Evolutionary conservation across 2,113 vertebrate species (phyloP).

Genomic region (Ophthalmolycus amberensis): DNA sequence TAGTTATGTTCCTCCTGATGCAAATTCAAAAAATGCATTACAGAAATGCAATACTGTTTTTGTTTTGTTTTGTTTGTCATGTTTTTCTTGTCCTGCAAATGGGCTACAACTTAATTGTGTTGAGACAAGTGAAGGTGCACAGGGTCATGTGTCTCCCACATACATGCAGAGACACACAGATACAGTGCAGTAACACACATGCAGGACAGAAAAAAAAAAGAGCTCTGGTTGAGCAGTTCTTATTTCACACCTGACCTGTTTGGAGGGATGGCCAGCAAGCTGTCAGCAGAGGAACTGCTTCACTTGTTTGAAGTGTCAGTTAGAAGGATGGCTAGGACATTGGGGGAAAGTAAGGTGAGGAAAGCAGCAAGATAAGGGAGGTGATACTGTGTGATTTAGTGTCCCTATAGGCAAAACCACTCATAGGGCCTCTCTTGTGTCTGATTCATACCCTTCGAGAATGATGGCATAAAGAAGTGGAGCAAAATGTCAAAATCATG

Average conservation of each 20-base stretch:
- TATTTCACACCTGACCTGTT: slow-evolving; percentile 67
- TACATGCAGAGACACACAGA: too few relatives aligned
- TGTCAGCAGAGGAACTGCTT: slow-evolving; percentile 52
- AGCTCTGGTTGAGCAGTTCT: slow-evolving; percentile 38
- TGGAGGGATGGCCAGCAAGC: slow-evolving; percentile 30
- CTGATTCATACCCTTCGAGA: neutral
- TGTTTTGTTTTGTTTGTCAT: too few relatives aligned
- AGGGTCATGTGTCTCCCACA: too few relatives aligned
- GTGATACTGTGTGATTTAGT: neutral
- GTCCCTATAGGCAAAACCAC: slow-evolving; percentile 1
- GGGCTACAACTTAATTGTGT: too few relatives aligned
- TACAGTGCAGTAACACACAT: neutral
- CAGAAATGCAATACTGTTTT: too few relatives aligned
- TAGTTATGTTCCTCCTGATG: too few relatives aligned
- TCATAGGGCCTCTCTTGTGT: neutral
- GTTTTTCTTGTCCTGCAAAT: too few relatives aligned
- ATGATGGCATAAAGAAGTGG: neutral
- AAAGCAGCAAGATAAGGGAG: neutral
- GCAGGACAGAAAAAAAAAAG: neutral
- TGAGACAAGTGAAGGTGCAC: neutral
- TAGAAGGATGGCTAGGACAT: neutral
- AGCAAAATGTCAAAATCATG: neutral
- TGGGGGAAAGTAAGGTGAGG: slow-evolving; percentile 6
- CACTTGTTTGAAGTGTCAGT: slow-evolving; percentile 53
- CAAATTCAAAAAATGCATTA: too few relatives aligned